Evolutionary conservation across 1,140 invertebrate genomes (phyloP), one percentile per base, ranked within the genome.

Genomic region (Listronotus bonariensis): DNA sequence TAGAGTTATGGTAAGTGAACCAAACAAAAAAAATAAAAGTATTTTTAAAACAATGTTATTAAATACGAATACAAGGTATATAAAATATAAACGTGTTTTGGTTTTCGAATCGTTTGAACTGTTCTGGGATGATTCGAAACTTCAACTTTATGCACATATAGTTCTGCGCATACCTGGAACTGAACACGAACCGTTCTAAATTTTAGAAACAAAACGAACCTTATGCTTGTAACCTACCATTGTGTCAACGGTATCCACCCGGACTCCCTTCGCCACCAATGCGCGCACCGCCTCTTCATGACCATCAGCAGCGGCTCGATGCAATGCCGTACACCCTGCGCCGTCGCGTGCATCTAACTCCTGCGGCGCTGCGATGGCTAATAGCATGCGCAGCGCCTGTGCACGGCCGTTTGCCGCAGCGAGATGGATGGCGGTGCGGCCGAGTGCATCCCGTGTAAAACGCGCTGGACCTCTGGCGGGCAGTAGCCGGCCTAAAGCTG

Each of bases 231-330:
- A 6, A 82, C 85, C 84, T 69, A 92, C 90, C 77, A 88, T 81
- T 56, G 78, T 85, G 74, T 92, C 92, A 76, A 92, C 90, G 43
- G 85, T 87, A 74, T 90, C 87, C 57, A 91, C 85, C 55, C 89
- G 85, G 0, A 87, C 87, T 18, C 85, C 86, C 65, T 87, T 82
- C 68, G 88, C 88, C 60, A 94, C 78, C 41, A 95, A 79, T 52
- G 91, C 76, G 41, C 85, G 82, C 36, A 93, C 85, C 41, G 90
- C 86, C 34, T 92, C 89, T 61, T 90, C 83, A 76, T 93, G 90
- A 1, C 92, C 92, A 73, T 92, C 89, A n/a, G 91, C 87, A 1
- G 92, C 88, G 20, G 91, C 91, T 61, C 90, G 86, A 77, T 94
- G 92, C 54, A 95, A 76, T 6, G 90, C 84, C 42, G 88, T 90